phyloP scores from a whole-genome alignment of 1,140 invertebrate species.

The Diuraphis noxia region DNA sequence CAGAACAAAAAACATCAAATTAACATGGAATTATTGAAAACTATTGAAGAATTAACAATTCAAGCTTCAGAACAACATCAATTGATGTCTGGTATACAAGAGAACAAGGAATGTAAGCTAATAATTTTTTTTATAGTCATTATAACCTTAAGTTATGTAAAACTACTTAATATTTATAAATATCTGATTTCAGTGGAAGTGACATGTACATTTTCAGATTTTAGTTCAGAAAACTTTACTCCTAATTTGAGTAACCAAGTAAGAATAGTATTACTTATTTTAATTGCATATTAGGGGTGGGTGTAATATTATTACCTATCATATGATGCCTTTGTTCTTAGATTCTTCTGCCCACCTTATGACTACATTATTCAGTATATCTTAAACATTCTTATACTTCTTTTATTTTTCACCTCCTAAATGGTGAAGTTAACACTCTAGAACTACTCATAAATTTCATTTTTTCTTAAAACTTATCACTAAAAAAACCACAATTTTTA shows the following conservation, averaged over 20 bases:
- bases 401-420: too few species aligned
- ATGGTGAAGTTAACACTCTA: too few species aligned
- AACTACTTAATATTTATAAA: neutral
- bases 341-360: neutral
- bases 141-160: neutral
- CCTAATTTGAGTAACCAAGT: neutral
- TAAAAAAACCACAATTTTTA: too few species aligned
- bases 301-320: too few species aligned
- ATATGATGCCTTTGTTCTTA: too few species aligned
- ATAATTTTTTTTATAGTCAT: neutral
- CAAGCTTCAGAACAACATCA: constrained; percentile 8
- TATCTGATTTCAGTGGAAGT: constrained; percentile 2
- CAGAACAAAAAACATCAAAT: constrained; percentile 37
- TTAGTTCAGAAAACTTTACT: neutral
- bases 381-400: too few species aligned
- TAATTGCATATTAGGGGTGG: neutral
- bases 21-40: constrained; percentile 39
- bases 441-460: too few species aligned
- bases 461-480: too few species aligned
- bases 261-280: neutral
- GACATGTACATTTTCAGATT: constrained; percentile 24
- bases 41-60: constrained; percentile 35
- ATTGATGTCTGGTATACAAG: constrained; percentile 13
- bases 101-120: constrained; percentile 44
- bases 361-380: neutral